A percentile compares a stretch with the other conserved stretches of the same genome.
These are phyloP conservation scores for Noctua janthe DNA, from an alignment of 2,888 invertebrate genomes.

Conservation along the genomic window DNA sequence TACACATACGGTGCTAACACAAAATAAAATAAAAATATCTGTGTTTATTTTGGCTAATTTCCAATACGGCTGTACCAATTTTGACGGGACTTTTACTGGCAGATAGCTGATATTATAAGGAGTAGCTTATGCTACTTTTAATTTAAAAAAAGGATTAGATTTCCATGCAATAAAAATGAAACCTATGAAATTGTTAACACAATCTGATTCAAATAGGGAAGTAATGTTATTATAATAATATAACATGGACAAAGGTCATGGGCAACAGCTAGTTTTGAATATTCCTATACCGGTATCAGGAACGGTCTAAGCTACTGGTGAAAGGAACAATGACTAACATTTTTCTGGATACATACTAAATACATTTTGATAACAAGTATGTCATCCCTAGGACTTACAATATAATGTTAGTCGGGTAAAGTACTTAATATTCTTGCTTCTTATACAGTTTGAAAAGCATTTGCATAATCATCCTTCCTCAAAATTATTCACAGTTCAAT, in stretches of 20 bases:
- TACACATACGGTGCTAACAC: too few relatives aligned
- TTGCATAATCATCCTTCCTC: conserved; percentile 40
- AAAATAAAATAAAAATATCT: too few relatives aligned
- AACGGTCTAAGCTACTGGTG: not conserved
- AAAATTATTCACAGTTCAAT: conserved; percentile 46
- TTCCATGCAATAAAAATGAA: too few relatives aligned
- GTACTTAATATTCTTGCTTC: not conserved
- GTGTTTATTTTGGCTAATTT: too few relatives aligned
- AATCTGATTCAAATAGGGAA: too few relatives aligned
- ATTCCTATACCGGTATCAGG: not conserved
- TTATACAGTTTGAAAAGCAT: conserved; percentile 25
- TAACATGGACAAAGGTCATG: too few relatives aligned
- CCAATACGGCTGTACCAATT: not conserved
- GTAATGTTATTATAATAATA: too few relatives aligned
- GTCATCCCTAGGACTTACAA: not conserved
- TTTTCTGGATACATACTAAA: not conserved
- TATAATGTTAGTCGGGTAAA: not conserved
- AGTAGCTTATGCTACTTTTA: too few relatives aligned
- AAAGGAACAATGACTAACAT: not conserved
- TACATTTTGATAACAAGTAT: not conserved
- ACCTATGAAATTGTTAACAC: too few relatives aligned
- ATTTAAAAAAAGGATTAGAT: too few relatives aligned
- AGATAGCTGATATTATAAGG: too few relatives aligned
- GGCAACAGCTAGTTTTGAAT: not conserved
- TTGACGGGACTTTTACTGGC: not conserved